A percentile compares a stretch with the other conserved stretches of the same genome.
phyloP scores from a whole-genome alignment of 2,888 invertebrate species.

The Embidobia sp. region DNA sequence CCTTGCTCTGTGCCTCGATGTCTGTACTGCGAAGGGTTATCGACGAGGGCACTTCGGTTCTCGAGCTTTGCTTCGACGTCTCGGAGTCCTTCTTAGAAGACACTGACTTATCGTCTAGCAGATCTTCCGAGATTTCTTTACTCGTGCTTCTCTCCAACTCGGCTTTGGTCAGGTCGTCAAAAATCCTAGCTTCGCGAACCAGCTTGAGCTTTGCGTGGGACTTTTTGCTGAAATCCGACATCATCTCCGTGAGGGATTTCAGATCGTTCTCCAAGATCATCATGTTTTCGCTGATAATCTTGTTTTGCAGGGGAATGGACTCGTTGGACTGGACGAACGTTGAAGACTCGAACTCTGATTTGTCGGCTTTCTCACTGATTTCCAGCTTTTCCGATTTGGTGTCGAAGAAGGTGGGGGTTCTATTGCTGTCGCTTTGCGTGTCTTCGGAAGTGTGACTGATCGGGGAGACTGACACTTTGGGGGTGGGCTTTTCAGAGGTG shows the following conservation, averaged over 20 bases:
- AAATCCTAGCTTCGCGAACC: conserved; percentile 44
- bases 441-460: conserved; percentile 68
- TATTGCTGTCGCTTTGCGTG: conserved; percentile 65
- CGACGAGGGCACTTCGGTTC: conserved; percentile 18
- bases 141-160: conserved; percentile 65
- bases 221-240: conserved; percentile 76
- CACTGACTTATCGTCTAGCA: conserved; percentile 46
- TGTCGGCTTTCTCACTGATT: too few species aligned
- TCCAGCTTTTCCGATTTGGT: conserved; percentile 1
- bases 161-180: conserved; percentile 22
- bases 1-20: conserved; percentile 74
- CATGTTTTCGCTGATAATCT: conserved; percentile 77
- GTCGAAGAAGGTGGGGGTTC: too few species aligned
- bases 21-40: conserved; percentile 70
- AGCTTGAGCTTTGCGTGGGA: conserved; percentile 71
- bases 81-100: background rate
- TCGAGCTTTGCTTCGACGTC: conserved; percentile 59
- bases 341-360: conserved; percentile 7
- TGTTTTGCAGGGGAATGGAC: conserved; percentile 74
- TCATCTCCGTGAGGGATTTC: conserved; percentile 77
- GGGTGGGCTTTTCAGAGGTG: conserved; percentile 48
- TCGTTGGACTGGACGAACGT: conserved; percentile 72
- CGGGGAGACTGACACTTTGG: conserved; percentile 59
- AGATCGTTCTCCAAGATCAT: conserved; percentile 77
- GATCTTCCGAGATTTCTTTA: conserved; percentile 73